A percentile compares a stretch with the other conserved stretches of the same genome.
phyloP scores from a whole-genome alignment of 1,140 invertebrate genomes.

The Tetramorium parvispinum region DNA sequence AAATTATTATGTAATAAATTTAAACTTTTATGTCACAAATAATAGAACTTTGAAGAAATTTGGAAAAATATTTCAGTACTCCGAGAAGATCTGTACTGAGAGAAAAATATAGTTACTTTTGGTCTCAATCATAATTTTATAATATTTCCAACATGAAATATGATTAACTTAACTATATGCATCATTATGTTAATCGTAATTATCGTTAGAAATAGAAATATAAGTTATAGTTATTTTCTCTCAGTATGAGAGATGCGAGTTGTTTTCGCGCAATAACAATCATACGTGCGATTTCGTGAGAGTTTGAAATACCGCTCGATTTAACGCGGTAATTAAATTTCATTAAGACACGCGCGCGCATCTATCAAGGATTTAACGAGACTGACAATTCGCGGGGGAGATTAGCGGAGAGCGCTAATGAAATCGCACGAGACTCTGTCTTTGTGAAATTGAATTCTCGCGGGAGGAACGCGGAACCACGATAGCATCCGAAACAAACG shows the following conservation, averaged over 20 bases:
- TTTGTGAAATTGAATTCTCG: slow-evolving; percentile 21
- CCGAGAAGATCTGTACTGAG: too few species aligned
- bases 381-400: background rate
- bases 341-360: background rate
- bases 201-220: too few species aligned
- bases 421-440: slow-evolving; percentile 14
- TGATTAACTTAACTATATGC: too few species aligned
- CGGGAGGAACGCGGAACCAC: background rate
- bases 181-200: too few species aligned
- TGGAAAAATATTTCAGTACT: too few species aligned
- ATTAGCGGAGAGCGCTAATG: background rate
- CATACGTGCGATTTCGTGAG: background rate
- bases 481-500: background rate
- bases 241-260: background rate
- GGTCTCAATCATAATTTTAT: too few species aligned
- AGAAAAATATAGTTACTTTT: too few species aligned
- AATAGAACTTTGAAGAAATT: too few species aligned
- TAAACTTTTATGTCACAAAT: too few species aligned
- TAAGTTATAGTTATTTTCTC: too few species aligned
- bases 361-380: background rate
- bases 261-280: background rate
- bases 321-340: slow-evolving; percentile 34
- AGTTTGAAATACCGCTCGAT: background rate
- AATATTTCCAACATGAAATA: too few species aligned
- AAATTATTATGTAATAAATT: too few species aligned